phyloP scores from a whole-genome alignment of 1,140 invertebrate species.

The Bombus polaris region DNA sequence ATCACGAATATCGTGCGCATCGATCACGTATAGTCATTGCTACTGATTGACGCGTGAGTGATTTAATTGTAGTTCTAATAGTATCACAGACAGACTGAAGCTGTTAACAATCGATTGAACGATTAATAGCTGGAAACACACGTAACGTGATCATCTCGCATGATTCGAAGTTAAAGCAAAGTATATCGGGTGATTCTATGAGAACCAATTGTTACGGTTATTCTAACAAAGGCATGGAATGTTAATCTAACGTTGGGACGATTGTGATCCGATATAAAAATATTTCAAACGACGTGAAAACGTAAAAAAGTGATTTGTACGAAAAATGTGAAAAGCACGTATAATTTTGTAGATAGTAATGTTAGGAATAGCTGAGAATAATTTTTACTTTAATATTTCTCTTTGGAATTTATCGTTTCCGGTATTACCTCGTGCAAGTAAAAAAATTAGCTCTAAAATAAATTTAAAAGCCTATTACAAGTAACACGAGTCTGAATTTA shows the following conservation, averaged over 20 bases:
- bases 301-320: background rate
- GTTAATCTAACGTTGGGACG: too few species aligned
- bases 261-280: background rate
- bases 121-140: background rate
- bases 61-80: background rate
- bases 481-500: background rate
- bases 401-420: background rate
- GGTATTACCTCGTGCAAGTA: too few species aligned
- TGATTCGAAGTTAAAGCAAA: background rate
- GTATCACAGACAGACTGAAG: background rate
- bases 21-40: background rate
- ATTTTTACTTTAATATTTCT: background rate
- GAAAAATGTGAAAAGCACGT: background rate
- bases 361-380: background rate
- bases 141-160: background rate
- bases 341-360: background rate
- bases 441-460: background rate
- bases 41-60: background rate
- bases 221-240: fast-evolving
- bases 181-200: background rate
- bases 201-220: background rate
- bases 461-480: background rate
- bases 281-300: background rate
- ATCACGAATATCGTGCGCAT: background rate
- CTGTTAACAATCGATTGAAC: conserved; percentile 8